These are phyloP conservation scores for Scatophagus argus DNA, from an alignment of 2,113 vertebrate genomes.

Conservation along the genomic window DNA sequence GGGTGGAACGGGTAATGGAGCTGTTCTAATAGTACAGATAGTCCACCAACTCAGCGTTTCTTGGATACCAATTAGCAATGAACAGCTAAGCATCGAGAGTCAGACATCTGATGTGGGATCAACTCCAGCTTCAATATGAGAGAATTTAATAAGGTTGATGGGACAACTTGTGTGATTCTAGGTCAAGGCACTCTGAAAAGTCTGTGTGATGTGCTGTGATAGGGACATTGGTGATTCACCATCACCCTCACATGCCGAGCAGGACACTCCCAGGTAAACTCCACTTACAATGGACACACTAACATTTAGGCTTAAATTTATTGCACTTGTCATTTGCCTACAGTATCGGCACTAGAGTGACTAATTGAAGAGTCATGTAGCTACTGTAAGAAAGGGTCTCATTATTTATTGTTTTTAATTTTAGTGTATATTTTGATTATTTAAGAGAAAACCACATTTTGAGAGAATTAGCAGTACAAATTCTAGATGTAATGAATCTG, in stretches of 20 bases:
- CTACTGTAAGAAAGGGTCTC: no score
- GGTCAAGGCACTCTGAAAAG: constrained; percentile 12
- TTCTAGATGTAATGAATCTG: neutral
- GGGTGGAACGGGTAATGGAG: constrained; percentile 68
- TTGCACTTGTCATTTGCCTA: neutral
- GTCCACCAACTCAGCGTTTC: constrained; percentile 69
- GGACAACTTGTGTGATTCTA: constrained; percentile 22
- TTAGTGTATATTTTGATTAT: neutral
- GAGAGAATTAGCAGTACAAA: neutral
- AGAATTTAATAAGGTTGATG: constrained; percentile 15
- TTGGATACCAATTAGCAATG: constrained; percentile 66
- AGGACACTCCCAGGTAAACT: neutral
- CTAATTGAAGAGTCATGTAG: no score
- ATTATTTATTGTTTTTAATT: neutral
- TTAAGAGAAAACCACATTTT: neutral
- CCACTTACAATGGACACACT: neutral
- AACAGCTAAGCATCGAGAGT: constrained; percentile 53
- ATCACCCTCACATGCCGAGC: neutral
- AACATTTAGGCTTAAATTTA: neutral
- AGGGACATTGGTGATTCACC: neutral
- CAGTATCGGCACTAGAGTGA: neutral
- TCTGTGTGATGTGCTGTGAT: neutral
- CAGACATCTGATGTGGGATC: constrained; percentile 43
- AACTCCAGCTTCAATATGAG: constrained; percentile 5
- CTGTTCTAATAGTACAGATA: constrained; percentile 66